Conservation (phyloP, 1,140 invertebrate species). For the Sarcophaga peregrina region DNA sequence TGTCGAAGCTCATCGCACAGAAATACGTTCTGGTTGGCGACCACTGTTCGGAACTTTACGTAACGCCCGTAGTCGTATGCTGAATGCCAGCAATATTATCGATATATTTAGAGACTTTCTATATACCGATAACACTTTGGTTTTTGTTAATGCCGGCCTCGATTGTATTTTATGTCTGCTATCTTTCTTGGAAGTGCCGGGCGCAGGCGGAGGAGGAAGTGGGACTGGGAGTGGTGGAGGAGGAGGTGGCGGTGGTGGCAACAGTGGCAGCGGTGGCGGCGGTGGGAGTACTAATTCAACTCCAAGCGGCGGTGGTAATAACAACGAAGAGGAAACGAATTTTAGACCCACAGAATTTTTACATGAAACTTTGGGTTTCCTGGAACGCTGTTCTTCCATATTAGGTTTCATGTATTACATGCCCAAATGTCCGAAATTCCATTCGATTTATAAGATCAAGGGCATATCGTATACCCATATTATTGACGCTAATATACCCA, state of each 20-base stretch:
- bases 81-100: conserved; percentile 77
- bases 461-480: conserved; percentile 80
- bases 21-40: conserved; percentile 93
- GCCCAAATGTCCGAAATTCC: conserved; percentile 93
- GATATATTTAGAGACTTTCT: conserved; percentile 95
- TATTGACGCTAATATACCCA: conserved; percentile 88
- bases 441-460: conserved; percentile 88
- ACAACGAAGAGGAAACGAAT: conserved; percentile 63
- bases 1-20: conserved; percentile 90
- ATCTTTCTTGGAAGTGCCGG: conserved; percentile 68
- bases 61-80: conserved; percentile 76
- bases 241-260: conserved; percentile 47
- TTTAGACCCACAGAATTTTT: conserved; percentile 76
- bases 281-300: conserved; percentile 54
- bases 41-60: conserved; percentile 90
- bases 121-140: conserved; percentile 89
- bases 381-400: conserved; percentile 87
- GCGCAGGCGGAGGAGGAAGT: conserved; percentile 66
- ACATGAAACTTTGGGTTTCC: conserved; percentile 85
- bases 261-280: conserved; percentile 58
- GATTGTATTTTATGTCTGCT: conserved; percentile 92
- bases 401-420: conserved; percentile 92
- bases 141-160: conserved; percentile 92
- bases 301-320: conserved; percentile 62
- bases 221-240: conserved; percentile 54